A percentile compares a stretch with the other conserved stretches of the same genome.
Conservation (phyloP, 1,140 invertebrate species). For the Hylaeus anthracinus region DNA sequence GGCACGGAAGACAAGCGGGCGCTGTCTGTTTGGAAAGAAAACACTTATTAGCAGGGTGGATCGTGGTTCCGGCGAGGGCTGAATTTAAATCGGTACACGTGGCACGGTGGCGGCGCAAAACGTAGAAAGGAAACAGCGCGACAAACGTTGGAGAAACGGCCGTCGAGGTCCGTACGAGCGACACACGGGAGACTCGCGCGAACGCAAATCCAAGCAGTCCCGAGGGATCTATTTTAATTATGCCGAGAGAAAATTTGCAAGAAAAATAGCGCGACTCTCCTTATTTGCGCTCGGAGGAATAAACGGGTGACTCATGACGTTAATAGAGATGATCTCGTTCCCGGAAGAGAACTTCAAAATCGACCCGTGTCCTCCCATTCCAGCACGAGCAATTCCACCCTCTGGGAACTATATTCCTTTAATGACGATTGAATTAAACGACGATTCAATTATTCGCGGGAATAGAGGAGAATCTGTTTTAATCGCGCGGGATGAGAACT, state of each 20-base stretch:
- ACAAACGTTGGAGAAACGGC: neutral
- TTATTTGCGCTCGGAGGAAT: conserved; percentile 23
- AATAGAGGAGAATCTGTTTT: neutral
- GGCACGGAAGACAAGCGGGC: conserved; percentile 23
- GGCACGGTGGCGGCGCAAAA: conserved; percentile 21
- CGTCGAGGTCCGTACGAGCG: neutral
- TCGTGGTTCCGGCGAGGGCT: conserved; percentile 33
- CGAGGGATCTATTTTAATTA: conserved; percentile 44
- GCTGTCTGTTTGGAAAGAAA: conserved; percentile 48
- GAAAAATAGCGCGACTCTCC: conserved; percentile 33
- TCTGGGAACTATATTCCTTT: neutral
- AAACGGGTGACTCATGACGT: conserved; percentile 30
- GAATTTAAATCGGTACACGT: conserved; percentile 49
- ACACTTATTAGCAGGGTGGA: conserved; percentile 47
- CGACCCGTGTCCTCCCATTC: neutral
- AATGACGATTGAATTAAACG: conserved; percentile 15
- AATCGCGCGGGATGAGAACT: neutral
- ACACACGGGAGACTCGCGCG: neutral
- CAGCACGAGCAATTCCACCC: no score
- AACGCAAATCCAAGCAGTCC: conserved; percentile 28
- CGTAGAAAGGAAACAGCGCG: conserved; percentile 25
- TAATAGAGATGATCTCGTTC: conserved; percentile 26
- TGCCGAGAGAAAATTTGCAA: conserved; percentile 35
- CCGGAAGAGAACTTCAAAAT: conserved; percentile 10
- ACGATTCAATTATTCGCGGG: conserved; percentile 1